phyloP scores from a whole-genome alignment of 2,113 vertebrate genomes.

The Ptychochromis oligacanthus region DNA sequence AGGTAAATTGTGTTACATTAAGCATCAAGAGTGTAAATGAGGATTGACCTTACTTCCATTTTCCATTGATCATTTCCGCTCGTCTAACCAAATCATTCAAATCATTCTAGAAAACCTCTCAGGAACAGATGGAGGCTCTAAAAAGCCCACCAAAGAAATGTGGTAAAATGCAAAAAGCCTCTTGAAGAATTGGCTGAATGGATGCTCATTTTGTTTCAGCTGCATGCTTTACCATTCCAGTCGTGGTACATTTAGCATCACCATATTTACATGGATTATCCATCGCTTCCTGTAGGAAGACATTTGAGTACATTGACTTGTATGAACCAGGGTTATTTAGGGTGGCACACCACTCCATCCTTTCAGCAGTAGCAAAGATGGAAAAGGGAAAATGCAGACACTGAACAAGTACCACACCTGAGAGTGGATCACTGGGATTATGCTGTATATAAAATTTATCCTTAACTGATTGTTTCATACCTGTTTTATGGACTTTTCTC shows the following conservation, averaged over 20 bases:
- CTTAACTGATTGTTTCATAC: not conserved
- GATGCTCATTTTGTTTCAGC: too few relatives aligned
- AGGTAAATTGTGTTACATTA: not conserved
- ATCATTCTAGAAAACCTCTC: not conserved
- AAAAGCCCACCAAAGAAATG: not conserved
- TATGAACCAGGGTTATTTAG: not conserved
- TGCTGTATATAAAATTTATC: not conserved
- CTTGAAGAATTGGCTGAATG: too few relatives aligned
- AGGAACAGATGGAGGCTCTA: not conserved
- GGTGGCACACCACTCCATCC: not conserved
- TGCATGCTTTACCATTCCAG: too few relatives aligned
- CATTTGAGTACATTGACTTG: not conserved
- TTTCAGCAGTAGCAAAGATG: not conserved
- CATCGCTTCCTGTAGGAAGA: rapidly evolving
- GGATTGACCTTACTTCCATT: not conserved
- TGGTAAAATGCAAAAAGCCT: not conserved
- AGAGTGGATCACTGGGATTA: not conserved
- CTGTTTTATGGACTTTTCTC: not conserved
- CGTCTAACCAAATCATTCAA: not conserved
- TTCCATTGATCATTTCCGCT: not conserved
- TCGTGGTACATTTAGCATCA: not conserved
- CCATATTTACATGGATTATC: not conserved
- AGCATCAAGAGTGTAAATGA: not conserved
- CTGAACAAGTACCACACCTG: too few relatives aligned
- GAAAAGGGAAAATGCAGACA: rapidly evolving